Percentiles rank a stretch among this genome's conserved stretches.
These are phyloP conservation scores for Parazoanthus atlanticus DNA, from an alignment of 92 coral and sea anemone species.

Conservation along the genomic window DNA sequence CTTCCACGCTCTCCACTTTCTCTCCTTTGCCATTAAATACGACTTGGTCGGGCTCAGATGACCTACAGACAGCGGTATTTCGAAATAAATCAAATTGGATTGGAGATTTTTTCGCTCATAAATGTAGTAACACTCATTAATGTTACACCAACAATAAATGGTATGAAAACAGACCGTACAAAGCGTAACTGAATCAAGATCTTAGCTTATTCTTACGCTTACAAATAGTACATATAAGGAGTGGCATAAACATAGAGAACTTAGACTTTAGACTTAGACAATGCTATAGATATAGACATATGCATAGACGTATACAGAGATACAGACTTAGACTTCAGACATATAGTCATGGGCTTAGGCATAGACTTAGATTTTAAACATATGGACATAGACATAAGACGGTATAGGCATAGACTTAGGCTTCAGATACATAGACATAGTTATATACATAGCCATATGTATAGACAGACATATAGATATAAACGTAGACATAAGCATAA, in stretches of 20 bases:
- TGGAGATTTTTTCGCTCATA: neutral
- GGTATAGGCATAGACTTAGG: neutral
- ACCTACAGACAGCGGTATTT: constrained; percentile 36
- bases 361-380: neutral
- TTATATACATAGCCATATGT: neutral
- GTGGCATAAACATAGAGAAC: no score
- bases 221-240: no score
- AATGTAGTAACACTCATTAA: neutral
- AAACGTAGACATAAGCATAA: no score
- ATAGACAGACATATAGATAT: no score
- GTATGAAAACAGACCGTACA: no score
- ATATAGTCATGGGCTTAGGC: neutral
- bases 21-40: constrained; percentile 59
- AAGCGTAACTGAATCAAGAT: no score
- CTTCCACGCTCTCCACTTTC: constrained; percentile 43
- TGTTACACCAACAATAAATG: no score
- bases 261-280: no score
- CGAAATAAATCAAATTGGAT: neutral
- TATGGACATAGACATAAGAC: no score
- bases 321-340: neutral
- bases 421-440: no score
- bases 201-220: no score
- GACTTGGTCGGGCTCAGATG: constrained; percentile 74
- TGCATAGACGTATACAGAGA: neutral
- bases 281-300: no score